Evolutionary conservation across 1,140 invertebrate genomes (phyloP).

Genomic region (Oryctes rhinoceros): DNA sequence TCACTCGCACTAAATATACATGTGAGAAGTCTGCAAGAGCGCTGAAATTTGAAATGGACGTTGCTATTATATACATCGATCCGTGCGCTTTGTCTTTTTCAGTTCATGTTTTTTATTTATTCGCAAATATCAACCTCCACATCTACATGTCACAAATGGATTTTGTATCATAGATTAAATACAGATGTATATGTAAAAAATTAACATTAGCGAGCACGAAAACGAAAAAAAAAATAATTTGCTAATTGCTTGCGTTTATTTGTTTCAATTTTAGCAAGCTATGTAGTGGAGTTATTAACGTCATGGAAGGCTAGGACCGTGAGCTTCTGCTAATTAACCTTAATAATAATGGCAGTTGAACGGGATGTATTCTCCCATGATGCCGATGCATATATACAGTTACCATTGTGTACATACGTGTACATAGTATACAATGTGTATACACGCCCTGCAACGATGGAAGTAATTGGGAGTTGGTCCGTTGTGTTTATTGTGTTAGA

Average conservation of each 20-base stretch:
- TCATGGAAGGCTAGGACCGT: conserved; percentile 33
- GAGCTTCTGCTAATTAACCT: conserved; percentile 31
- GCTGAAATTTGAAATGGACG: too few relatives aligned
- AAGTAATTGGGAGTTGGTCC: conserved; percentile 9
- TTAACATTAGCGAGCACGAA: not conserved
- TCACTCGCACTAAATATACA: too few relatives aligned
- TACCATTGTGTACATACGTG: not conserved
- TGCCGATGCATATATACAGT: not conserved
- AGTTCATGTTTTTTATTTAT: too few relatives aligned
- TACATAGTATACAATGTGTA: conserved; percentile 6
- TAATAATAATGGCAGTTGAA: conserved; percentile 22
- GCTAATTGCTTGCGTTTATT: not conserved
- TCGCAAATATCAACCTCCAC: too few relatives aligned
- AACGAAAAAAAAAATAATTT: not conserved
- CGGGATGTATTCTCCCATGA: not conserved
- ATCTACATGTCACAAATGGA: too few relatives aligned
- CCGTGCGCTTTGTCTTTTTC: too few relatives aligned
- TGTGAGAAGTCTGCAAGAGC: too few relatives aligned
- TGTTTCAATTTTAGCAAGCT: conserved; percentile 5
- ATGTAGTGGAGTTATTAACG: conserved; percentile 19
- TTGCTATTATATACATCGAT: too few relatives aligned
- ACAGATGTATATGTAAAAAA: not conserved
- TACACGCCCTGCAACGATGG: conserved; percentile 22
- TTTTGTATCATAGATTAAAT: too few relatives aligned
- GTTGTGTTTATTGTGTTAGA: not conserved